Percentiles rank a stretch among this genome's conserved stretches.
Evolutionary conservation across 2,888 invertebrate species (phyloP).

Genomic region (Hirtodrosophila confusa): DNA sequence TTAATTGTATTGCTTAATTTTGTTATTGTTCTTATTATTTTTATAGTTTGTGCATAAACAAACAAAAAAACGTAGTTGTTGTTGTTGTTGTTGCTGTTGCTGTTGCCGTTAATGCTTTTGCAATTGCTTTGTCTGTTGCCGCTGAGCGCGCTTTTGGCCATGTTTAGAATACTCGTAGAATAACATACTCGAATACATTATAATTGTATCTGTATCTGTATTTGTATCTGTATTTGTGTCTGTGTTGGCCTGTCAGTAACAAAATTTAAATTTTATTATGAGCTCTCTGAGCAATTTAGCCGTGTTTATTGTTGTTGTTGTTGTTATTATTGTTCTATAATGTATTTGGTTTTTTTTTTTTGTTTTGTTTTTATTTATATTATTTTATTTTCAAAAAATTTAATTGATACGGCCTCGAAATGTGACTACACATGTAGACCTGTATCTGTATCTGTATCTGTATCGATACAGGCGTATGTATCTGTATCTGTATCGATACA

Average conservation of each 20-base stretch:
- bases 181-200: constrained; percentile 18
- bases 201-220: neutral
- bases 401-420: constrained; percentile 65
- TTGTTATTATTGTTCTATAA: constrained; percentile 18
- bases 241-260: constrained; percentile 9
- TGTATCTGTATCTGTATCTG: constrained; percentile 19
- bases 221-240: constrained; percentile 1
- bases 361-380: constrained; percentile 12
- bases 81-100: constrained; percentile 8
- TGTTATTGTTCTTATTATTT: constrained; percentile 29
- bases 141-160: constrained; percentile 28
- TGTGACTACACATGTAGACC: constrained; percentile 24
- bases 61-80: constrained; percentile 25
- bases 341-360: constrained; percentile 9
- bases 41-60: constrained; percentile 36
- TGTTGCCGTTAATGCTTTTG: constrained; percentile 16
- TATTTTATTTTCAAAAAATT: constrained; percentile 32
- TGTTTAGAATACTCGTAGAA: constrained; percentile 29
- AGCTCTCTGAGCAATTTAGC: constrained; percentile 19
- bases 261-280: constrained; percentile 29
- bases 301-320: constrained; percentile 9
- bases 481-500: neutral
- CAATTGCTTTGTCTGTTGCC: constrained; percentile 17
- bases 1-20: constrained; percentile 32
- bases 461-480: too few relatives aligned